Base-by-base conservation (phyloP, 2,797 vertebrate species). In the Taenioides sp. region DNA sequence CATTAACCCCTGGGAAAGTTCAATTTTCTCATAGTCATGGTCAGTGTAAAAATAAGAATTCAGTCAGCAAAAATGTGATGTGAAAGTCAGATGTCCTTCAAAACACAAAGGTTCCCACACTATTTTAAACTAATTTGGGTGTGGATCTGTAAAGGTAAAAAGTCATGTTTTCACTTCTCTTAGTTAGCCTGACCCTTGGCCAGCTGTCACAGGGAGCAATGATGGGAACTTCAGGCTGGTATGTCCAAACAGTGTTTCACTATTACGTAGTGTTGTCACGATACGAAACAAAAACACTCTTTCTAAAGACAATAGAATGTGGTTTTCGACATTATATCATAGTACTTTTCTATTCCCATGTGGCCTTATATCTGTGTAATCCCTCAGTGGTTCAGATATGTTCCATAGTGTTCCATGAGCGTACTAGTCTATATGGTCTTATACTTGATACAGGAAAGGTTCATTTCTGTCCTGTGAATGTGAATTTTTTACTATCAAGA, bases 1-100 rank as follows among this genome's bases (percentile, higher is more conserved):
- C 9, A 79, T 78, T 47, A 4, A 83, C 76, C 81, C 54, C 20
- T 87, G 88, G 80, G 86, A 49, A 25, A 76, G 7, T 83, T 75
- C 72, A 79, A 87, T 63, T 11, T 20, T 25, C 50, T 61, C 60
- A 64, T 65, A 86, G 34, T 37, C 34, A 37, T 37, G 81, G 86
- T 79, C 65, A 49, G 74, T 55, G 76, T 60, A 76, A 80, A 76
- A 80, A 81, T 80, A 73, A 82, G 11, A 0, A 76, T n/a, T n/a
- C 60, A 62, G 80, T 90, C 87, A 88, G 90, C 88, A 90, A 74
- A 37, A 82, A 80, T 50, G 61, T 43, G 28, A 37, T 80, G 88
- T 63, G 83, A 92, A 91, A 90, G 73, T 85, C 58, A 57, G 20
- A 22, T 52, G 63, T 62, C 68, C 55, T 22, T 16, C 43, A 52